A percentile compares a stretch with the other conserved stretches of the same genome.
Evolutionary conservation across 2,797 vertebrate genomes (phyloP).

Genomic region (Danio tinwini): DNA sequence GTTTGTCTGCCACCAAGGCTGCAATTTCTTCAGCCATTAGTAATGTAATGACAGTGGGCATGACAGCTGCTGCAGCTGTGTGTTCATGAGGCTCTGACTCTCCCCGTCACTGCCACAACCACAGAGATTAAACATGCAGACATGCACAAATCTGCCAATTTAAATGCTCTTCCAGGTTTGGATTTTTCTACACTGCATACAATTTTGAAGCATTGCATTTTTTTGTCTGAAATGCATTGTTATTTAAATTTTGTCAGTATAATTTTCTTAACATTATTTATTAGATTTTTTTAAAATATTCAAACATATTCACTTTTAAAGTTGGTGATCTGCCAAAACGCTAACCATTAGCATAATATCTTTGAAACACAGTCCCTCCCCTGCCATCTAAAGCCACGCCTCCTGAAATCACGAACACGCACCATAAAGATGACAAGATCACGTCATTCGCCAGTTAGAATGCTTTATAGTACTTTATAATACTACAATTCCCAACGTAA

Average conservation of each 20-base stretch:
- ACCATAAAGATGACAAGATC: too few relatives aligned
- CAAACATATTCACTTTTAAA: too few relatives aligned
- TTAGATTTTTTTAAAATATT: too few relatives aligned
- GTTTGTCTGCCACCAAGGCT: conserved; percentile 67
- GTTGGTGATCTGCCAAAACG: too few relatives aligned
- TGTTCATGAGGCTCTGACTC: conserved; percentile 52
- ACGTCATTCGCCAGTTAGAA: too few relatives aligned
- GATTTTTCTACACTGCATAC: not conserved
- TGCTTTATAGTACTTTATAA: too few relatives aligned
- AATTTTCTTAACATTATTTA: not conserved
- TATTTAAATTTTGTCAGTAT: not conserved
- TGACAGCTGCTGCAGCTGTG: conserved; percentile 71
- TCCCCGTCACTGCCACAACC: conserved; percentile 11
- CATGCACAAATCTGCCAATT: not conserved
- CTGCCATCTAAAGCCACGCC: too few relatives aligned
- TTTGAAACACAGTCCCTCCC: too few relatives aligned
- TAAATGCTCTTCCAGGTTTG: not conserved
- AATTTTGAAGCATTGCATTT: not conserved
- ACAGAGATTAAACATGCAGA: not conserved
- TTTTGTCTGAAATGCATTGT: not conserved
- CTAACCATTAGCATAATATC: too few relatives aligned
- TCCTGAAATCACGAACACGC: too few relatives aligned
- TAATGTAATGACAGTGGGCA: conserved; percentile 74
- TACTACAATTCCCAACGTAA: too few relatives aligned
- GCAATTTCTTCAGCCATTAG: conserved; percentile 74